Base-by-base conservation (phyloP, 2,888 invertebrate genomes). In the Drosophila cracens region DNA sequence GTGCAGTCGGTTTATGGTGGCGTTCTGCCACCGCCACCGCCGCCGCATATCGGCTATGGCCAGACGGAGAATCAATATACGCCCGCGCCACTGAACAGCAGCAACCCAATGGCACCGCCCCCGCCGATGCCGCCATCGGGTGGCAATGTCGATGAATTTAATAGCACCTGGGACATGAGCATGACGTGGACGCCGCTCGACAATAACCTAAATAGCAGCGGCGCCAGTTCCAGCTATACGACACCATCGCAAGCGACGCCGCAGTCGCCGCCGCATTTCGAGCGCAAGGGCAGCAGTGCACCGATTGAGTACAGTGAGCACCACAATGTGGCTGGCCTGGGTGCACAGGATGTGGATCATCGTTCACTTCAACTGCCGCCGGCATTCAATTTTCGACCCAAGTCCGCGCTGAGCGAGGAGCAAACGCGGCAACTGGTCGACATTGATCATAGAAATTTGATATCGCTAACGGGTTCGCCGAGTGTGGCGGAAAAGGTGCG, bases 371-470 rank as follows among this genome's bases (percentile, higher is more conserved):
- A 92, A 72, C 77, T 93, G 64, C 90, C 92, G 46, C 92, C 95
- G 92, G 93, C 95, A 92, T 92, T 90, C 49, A 84, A 80, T 60
- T 85, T 91, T 57, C 85, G 85, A 4, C 71, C 86, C 21, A 92
- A 91, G 67, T 65, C 91, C 10, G 88, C 86, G 5, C 57, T 91
- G 61, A 92, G 91, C 66, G 90, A 91, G 63, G 92, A 92, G 33
- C 93, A 93, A 81, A 72, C 91, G 21, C 91, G 93, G 11, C 94
- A 81, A 67, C 74, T 95, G 92, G 97, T 94, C 92, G 97, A 97
- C 91, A 96, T 97, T 57, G 97, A 97, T 92, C 97, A 97, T 90
- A 94, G 97, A 80, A 97, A 97, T 93, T 93, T 97, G 72, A 97
- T 97, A 89, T 96, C 97, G 69, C 93, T 97, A 59, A 97, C 97